Percentiles rank a stretch among this genome's conserved stretches.
Evolutionary conservation across 2,888 invertebrate species (phyloP).

Genomic region (Drosophila sordidula): DNA sequence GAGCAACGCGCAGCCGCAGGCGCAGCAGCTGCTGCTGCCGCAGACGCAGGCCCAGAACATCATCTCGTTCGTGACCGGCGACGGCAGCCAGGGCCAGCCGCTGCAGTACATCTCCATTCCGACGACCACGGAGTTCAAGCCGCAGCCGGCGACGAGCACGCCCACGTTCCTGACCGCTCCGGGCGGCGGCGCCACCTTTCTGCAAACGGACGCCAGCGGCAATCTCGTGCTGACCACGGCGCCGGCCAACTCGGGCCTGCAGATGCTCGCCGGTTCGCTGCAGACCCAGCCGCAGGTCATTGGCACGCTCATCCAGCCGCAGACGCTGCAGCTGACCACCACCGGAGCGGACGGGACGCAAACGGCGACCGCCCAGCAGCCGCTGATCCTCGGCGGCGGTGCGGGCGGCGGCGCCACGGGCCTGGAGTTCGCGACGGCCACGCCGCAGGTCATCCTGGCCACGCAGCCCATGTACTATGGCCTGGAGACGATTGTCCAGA

Average conservation of each 20-base stretch:
- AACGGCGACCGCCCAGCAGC: slow-evolving; percentile 59
- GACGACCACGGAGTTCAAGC: slow-evolving; percentile 87
- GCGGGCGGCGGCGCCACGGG: slow-evolving; percentile 29
- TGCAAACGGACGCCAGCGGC: slow-evolving; percentile 88
- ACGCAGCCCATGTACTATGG: slow-evolving; percentile 93
- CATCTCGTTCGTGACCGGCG: slow-evolving; percentile 85
- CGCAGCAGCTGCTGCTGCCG: slow-evolving; percentile 83
- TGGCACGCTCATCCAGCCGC: slow-evolving; percentile 88
- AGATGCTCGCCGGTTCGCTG: slow-evolving; percentile 87
- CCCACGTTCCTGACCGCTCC: slow-evolving; percentile 85
- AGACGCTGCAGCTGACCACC: slow-evolving; percentile 87
- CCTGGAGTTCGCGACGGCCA: slow-evolving; percentile 75
- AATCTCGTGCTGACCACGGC: slow-evolving; percentile 87
- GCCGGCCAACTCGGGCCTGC: slow-evolving; percentile 85
- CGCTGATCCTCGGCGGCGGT: slow-evolving; percentile 32
- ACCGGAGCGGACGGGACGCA: slow-evolving; percentile 79
- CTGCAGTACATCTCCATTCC: slow-evolving; percentile 90
- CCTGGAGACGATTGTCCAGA: slow-evolving; percentile 93
- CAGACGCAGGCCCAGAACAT: slow-evolving; percentile 84
- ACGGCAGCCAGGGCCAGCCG: slow-evolving; percentile 86
- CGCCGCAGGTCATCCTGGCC: slow-evolving; percentile 86
- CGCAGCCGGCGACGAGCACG: slow-evolving; percentile 81
- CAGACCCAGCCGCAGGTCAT: slow-evolving; percentile 86
- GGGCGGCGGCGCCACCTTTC: slow-evolving; percentile 86
- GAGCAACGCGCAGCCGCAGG: slow-evolving; percentile 61